These are phyloP conservation scores for Petaurus breviceps DNA, from an alignment of 2,113 vertebrate species.

Conservation along the genomic window DNA sequence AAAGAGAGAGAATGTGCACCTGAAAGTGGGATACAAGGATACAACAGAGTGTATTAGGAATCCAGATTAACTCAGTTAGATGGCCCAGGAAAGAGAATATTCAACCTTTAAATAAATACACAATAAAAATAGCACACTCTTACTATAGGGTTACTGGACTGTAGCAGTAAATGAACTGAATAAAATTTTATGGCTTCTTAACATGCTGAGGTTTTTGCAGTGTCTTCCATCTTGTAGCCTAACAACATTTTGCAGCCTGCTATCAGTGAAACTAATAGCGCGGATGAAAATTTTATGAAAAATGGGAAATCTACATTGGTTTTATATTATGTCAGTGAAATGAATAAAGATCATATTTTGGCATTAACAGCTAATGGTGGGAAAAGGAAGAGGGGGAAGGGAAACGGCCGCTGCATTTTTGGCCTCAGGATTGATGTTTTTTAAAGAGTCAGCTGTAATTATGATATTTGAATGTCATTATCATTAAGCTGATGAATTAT, in stretches of 20 bases:
- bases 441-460: constrained; percentile 85
- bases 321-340: constrained; percentile 89
- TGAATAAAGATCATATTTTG: constrained; percentile 88
- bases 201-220: constrained; percentile 85
- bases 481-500: constrained; percentile 90
- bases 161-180: constrained; percentile 89
- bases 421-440: constrained; percentile 84
- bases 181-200: constrained; percentile 90
- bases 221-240: constrained; percentile 86
- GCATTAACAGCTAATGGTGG: constrained; percentile 85
- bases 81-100: constrained; percentile 79
- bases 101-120: constrained; percentile 90
- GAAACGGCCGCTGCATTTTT: constrained; percentile 75
- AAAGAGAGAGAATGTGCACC: constrained; percentile 53
- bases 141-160: constrained; percentile 87
- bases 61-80: constrained; percentile 78
- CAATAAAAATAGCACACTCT: constrained; percentile 87
- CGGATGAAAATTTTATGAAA: constrained; percentile 89
- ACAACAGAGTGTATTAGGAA: constrained; percentile 64
- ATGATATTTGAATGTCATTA: constrained; percentile 89
- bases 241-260: constrained; percentile 87
- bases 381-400: constrained; percentile 67
- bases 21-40: constrained; percentile 33
- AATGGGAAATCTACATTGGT: constrained; percentile 86
- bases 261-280: constrained; percentile 88